Evolutionary conservation across 2,113 vertebrate species (phyloP).

Genomic region (Oncorhynchus keta): DNA sequence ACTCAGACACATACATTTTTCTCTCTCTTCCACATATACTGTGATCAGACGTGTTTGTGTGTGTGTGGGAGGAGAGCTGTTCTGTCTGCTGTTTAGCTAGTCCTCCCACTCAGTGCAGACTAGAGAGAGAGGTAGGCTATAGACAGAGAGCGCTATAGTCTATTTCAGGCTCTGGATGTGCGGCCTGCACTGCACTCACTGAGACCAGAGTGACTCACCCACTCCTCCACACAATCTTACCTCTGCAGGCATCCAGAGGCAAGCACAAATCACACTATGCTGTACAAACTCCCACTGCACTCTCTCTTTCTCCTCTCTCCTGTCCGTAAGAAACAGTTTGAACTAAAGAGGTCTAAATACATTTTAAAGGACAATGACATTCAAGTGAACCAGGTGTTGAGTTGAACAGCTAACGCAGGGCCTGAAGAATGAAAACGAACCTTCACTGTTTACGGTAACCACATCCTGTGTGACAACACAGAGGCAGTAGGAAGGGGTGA

Average conservation of each 20-base stretch:
- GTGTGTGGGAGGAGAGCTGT: constrained; percentile 46
- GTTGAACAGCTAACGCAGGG: too few relatives aligned
- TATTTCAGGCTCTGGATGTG: constrained; percentile 60
- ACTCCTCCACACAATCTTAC: constrained; percentile 36
- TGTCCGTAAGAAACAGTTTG: not conserved
- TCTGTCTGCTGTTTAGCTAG: constrained; percentile 43
- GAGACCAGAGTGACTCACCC: constrained; percentile 58
- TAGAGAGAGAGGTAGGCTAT: constrained; percentile 34
- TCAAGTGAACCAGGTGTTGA: too few relatives aligned
- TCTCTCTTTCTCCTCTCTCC: not conserved
- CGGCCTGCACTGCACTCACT: constrained; percentile 36
- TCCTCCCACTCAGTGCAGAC: constrained; percentile 59
- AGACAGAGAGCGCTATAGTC: constrained; percentile 52
- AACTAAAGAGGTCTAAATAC: too few relatives aligned
- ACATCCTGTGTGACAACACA: not conserved
- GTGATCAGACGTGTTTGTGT: constrained; percentile 27
- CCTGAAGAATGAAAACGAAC: not conserved
- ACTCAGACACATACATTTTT: not conserved
- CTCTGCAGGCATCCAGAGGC: constrained; percentile 24
- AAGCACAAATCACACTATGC: constrained; percentile 9
- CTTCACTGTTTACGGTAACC: not conserved
- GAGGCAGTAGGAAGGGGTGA: not conserved
- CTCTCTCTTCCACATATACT: not conserved
- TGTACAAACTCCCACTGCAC: not conserved
- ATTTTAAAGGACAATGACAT: not conserved